Evolutionary conservation across 1,140 invertebrate species (phyloP).

Genomic region (honey bee (Apis mellifera)): Amel_HAv3.1 CM009931.2:658501-659000

Average conservation of each 20-base stretch:
- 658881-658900: not conserved
- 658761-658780: constrained; percentile 26
- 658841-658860: too few species aligned
- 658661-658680: constrained; percentile 17
- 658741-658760: constrained; percentile 45
- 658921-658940: too few species aligned
- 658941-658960: too few species aligned
- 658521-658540: not conserved
- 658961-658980: too few species aligned
- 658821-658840: not conserved
- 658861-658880: constrained; percentile 5
- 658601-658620: constrained; percentile 49
- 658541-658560: not conserved
- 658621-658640: constrained; percentile 36
- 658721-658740: constrained; percentile 45
- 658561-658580: constrained; percentile 25
- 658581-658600: constrained; percentile 59
- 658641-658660: constrained; percentile 39
- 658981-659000: too few species aligned
- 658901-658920: not conserved
- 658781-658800: constrained; percentile 37
- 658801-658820: not conserved
- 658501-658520: too few species aligned
- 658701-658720: constrained; percentile 43
- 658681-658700: constrained; percentile 57